Conservation (phyloP, 2,797 vertebrate species). For the Protonibea diacanthus region DNA sequence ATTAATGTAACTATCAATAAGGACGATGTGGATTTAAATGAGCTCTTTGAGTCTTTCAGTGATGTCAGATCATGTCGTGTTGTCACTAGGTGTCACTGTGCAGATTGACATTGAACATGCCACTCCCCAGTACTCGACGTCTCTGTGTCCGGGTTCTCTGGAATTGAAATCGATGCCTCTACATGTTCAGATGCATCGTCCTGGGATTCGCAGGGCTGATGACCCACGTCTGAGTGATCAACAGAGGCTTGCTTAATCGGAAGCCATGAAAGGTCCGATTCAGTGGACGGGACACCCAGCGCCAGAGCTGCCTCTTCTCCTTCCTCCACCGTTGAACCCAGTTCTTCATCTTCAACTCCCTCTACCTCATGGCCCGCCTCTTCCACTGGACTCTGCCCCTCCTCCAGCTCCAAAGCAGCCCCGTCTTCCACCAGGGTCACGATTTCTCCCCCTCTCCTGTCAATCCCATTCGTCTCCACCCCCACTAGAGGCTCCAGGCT, state of each 20-base stretch:
- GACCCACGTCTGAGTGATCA: constrained; percentile 28
- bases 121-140: constrained; percentile 41
- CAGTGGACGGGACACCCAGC: constrained; percentile 55
- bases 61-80: constrained; percentile 70
- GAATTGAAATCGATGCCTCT: constrained; percentile 34
- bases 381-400: constrained; percentile 76
- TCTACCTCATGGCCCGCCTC: constrained; percentile 78
- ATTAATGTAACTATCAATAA: constrained; percentile 58
- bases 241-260: constrained; percentile 28
- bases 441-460: constrained; percentile 76
- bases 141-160: constrained; percentile 46
- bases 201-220: constrained; percentile 14
- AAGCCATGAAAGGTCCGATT: constrained; percentile 62
- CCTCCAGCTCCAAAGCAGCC: constrained; percentile 73
- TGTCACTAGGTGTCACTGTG: constrained; percentile 53
- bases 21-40: constrained; percentile 40
- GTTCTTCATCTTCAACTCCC: constrained; percentile 68
- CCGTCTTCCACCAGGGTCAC: constrained; percentile 78
- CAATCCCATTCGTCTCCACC: constrained; percentile 78
- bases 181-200: constrained; percentile 26
- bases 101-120: constrained; percentile 60
- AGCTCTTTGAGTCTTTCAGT: constrained; percentile 22
- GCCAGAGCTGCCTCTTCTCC: constrained; percentile 81
- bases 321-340: constrained; percentile 76
- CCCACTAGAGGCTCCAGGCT: constrained; percentile 61